These are phyloP conservation scores for Hypotaenidia okinawae DNA, from an alignment of 2,797 vertebrate genomes.

Conservation along the genomic window DNA sequence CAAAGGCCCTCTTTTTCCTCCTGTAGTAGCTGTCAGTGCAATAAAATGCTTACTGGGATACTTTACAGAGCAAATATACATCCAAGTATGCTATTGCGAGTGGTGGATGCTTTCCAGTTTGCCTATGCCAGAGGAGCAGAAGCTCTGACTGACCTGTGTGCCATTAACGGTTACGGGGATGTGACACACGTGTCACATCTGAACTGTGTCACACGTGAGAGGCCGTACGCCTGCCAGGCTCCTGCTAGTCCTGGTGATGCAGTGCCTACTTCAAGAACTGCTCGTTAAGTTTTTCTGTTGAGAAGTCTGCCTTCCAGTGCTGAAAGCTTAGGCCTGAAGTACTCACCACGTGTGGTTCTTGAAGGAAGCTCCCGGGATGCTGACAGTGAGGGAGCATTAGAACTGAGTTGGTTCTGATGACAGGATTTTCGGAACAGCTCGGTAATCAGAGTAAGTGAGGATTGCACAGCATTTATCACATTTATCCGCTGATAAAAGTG, in stretches of 20 bases:
- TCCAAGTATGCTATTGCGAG: accelerated
- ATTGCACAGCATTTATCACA: background rate
- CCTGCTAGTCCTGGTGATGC: accelerated
- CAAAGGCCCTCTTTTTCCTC: background rate
- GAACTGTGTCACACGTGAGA: accelerated
- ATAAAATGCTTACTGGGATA: background rate
- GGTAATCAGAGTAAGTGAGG: background rate
- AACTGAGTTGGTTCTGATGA: background rate
- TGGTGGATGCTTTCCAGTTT: background rate
- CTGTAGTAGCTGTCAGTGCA: background rate
- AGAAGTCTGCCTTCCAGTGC: background rate
- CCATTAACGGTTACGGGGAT: background rate
- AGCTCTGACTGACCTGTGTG: background rate
- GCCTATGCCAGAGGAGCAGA: background rate
- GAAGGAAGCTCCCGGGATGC: background rate
- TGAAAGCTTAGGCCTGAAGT: background rate
- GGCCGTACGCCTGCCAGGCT: background rate
- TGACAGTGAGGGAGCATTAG: background rate
- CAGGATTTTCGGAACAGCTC: background rate
- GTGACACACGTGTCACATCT: accelerated
- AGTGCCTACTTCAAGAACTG: background rate
- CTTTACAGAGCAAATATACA: background rate
- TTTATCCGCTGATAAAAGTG: background rate
- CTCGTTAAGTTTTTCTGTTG: background rate
- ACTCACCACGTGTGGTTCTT: background rate